phyloP scores from a whole-genome alignment of 2,113 vertebrate species.

The Callipepla squamata region DNA sequence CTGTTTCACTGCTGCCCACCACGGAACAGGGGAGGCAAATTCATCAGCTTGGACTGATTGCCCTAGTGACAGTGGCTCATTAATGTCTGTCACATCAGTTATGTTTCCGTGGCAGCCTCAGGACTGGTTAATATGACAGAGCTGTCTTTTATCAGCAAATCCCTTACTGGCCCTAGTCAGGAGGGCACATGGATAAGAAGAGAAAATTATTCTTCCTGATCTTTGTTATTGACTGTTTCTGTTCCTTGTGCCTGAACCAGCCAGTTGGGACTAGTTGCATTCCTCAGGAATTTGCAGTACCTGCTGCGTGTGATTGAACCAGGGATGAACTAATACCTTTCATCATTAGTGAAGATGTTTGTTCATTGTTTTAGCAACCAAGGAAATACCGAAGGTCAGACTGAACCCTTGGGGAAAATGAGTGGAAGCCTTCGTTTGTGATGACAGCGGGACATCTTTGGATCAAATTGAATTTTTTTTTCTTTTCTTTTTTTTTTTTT shows the following conservation, averaged over 20 bases:
- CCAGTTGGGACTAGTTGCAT: not conserved
- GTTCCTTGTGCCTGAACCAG: conserved; percentile 1
- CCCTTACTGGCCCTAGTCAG: not conserved
- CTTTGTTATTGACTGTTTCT: not conserved
- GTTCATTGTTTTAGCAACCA: not conserved
- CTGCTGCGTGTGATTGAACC: not conserved
- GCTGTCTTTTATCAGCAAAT: conserved; percentile 43
- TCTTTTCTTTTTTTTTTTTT: no score
- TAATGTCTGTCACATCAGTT: not conserved
- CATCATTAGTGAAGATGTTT: not conserved
- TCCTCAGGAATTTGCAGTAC: not conserved
- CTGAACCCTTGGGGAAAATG: not conserved
- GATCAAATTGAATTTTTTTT: not conserved
- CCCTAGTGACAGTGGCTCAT: not conserved
- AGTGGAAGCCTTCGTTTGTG: not conserved
- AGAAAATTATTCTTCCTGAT: conserved; percentile 39
- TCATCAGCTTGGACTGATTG: not conserved
- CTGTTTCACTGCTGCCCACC: not conserved
- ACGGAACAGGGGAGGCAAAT: not conserved
- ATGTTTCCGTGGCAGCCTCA: not conserved
- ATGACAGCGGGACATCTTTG: not conserved
- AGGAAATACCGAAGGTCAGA: not conserved
- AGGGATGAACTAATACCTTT: not conserved
- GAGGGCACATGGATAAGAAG: conserved; percentile 18
- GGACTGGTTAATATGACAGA: conserved; percentile 24